phyloP scores from a whole-genome alignment of 1,140 invertebrate species.

The Drosophila nigrodunni region DNA sequence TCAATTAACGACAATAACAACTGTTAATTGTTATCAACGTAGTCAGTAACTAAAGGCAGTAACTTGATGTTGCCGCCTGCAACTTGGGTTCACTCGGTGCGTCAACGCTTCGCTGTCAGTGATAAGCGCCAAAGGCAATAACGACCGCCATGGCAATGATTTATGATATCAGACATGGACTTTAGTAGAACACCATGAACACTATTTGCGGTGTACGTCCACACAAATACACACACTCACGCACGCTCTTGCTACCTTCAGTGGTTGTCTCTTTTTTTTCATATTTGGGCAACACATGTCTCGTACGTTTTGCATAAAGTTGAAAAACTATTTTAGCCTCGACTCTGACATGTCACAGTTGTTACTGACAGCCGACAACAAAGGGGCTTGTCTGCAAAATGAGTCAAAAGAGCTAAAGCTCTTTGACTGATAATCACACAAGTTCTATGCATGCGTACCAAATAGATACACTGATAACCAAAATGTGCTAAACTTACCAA shows the following conservation, averaged over 20 bases:
- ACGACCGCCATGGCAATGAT: slow-evolving; percentile 50
- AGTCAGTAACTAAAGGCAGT: slow-evolving; percentile 10
- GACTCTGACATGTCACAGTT: slow-evolving; percentile 62
- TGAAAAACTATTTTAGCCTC: slow-evolving; percentile 66
- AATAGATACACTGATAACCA: not conserved
- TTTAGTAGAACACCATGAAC: slow-evolving; percentile 18
- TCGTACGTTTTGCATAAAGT: slow-evolving; percentile 42
- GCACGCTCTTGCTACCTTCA: not conserved
- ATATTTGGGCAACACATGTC: slow-evolving; percentile 27
- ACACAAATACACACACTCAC: not conserved
- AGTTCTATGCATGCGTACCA: slow-evolving; percentile 16
- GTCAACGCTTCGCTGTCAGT: slow-evolving; percentile 53
- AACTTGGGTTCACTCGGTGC: slow-evolving; percentile 50
- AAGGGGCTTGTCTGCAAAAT: slow-evolving; percentile 65
- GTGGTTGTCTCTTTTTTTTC: not conserved
- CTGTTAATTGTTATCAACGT: slow-evolving; percentile 63
- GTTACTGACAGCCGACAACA: slow-evolving; percentile 69
- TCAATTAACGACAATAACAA: slow-evolving; percentile 75
- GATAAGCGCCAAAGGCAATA: slow-evolving; percentile 38
- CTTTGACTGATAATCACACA: slow-evolving; percentile 66
- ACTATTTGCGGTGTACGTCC: not conserved
- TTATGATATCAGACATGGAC: slow-evolving; percentile 43
- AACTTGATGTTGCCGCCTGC: slow-evolving; percentile 39
- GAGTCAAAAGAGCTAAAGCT: slow-evolving; percentile 31
- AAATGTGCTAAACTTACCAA: not conserved